These are phyloP conservation scores for Catonia carolina DNA, from an alignment of 2,888 invertebrate genomes.

Conservation along the genomic window DNA sequence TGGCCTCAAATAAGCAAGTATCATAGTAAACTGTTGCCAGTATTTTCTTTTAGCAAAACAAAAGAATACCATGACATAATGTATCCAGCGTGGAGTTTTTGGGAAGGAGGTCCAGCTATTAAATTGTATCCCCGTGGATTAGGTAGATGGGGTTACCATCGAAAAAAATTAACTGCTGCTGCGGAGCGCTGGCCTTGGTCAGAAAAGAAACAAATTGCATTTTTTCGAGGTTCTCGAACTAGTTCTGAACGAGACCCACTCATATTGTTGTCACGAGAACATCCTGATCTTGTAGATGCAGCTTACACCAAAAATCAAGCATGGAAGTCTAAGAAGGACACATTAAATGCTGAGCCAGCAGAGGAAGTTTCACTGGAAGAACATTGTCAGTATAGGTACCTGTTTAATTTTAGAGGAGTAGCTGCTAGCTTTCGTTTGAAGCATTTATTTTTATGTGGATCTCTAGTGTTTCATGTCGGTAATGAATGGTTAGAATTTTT, in stretches of 20 bases:
- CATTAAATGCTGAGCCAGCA: slow-evolving; percentile 75
- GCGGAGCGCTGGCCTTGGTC: slow-evolving; percentile 67
- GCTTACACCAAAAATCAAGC: slow-evolving; percentile 97
- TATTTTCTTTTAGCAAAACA: slow-evolving; percentile 96
- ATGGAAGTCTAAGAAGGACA: slow-evolving; percentile 93
- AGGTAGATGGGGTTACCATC: slow-evolving; percentile 86
- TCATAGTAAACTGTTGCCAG: slow-evolving; percentile 60
- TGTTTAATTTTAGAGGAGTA: slow-evolving; percentile 95
- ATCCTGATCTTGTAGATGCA: slow-evolving; percentile 78
- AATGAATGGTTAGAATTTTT: slow-evolving; percentile 94
- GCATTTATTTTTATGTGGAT: slow-evolving; percentile 87
- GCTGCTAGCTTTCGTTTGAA: slow-evolving; percentile 97
- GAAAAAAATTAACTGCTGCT: slow-evolving; percentile 60
- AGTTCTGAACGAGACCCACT: slow-evolving; percentile 84
- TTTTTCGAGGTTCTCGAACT: slow-evolving; percentile 93
- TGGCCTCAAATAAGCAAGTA: slow-evolving; percentile 77
- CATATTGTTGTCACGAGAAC: slow-evolving; percentile 67
- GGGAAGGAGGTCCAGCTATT: slow-evolving; percentile 97
- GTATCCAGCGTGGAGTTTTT: slow-evolving; percentile 96
- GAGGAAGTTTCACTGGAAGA: slow-evolving; percentile 80
- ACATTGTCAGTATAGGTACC: slow-evolving; percentile 87
- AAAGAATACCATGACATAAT: slow-evolving; percentile 79
- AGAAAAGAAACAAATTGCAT: slow-evolving; percentile 61
- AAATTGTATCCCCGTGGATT: slow-evolving; percentile 86
- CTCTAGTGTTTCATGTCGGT: slow-evolving; percentile 90